Base-by-base conservation (phyloP, 2,888 invertebrate species). In the Physocephala rufipes region DNA sequence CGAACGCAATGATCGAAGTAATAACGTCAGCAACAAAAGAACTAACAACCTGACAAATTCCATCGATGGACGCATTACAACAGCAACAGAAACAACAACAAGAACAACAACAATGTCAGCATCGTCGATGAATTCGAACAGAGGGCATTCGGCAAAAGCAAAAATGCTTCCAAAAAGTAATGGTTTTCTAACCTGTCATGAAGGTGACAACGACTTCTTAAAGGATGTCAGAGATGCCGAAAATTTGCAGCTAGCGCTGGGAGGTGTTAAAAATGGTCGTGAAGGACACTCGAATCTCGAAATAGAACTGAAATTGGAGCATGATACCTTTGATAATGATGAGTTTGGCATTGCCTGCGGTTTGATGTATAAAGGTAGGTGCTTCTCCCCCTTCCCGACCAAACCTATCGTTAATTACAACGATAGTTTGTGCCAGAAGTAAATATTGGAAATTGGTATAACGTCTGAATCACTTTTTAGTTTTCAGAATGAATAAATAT, bases 281-380 rank as follows among this genome's bases (percentile, higher is more conserved):
- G 36, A 70, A 28, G 59, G 63, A 43, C 19, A 15, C n/a, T 58
- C 62, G 21, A 64, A 66, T 9, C 47, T 70, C 30, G 72, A 75
- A 70, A 78, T 81, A 28, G 74, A 78, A 68, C 68, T 83, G 62
- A 75, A 80, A 68, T 73, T 83, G 72, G 76, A 74, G 59, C 83
- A 83, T 74, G 80, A 82, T 61, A 69, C 80, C 70, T 83, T 82
- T 71, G 80, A 80, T 69, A 78, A 78, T n/a, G 75, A 77, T 15
- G 67, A 73, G 26, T 19, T 69, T 64, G 80, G 80, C 67, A 76
- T 83, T 62, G 78, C 78, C 66, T 80, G 80, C 67, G 82, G 81
- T 68, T 73, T 83, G 26, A 75, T 81, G 70, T 83, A 83, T 73
- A 79, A 78, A 74, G 80, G 83, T 83, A 76, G 80, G 80, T 77